phyloP scores from a whole-genome alignment of 2,797 vertebrate genomes.

The Australoheros facetus region DNA sequence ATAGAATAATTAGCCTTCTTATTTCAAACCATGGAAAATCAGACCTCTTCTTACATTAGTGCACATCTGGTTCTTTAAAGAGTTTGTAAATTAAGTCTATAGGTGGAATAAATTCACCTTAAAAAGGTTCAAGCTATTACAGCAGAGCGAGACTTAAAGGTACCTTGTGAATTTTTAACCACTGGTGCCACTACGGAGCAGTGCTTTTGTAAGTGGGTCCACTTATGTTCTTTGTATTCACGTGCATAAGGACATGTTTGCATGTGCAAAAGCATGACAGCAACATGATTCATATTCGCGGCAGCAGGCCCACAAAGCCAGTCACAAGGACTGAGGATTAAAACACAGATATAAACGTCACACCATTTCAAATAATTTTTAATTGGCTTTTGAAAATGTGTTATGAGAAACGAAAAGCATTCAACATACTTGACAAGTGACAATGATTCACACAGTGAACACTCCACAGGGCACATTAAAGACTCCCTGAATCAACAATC shows the following conservation, averaged over 20 bases:
- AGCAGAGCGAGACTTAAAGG: constrained; percentile 7
- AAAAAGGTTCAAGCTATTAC: constrained; percentile 23
- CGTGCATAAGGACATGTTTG: background rate
- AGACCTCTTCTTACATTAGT: constrained; percentile 7
- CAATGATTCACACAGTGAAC: background rate
- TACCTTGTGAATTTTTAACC: constrained; percentile 7
- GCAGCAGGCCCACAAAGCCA: background rate
- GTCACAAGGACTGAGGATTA: background rate
- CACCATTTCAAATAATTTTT: background rate
- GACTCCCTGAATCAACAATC: constrained; percentile 14
- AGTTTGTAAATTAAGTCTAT: constrained; percentile 1
- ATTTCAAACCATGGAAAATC: background rate
- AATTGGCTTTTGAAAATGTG: background rate
- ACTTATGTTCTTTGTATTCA: background rate
- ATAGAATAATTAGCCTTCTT: constrained; percentile 8
- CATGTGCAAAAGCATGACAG: background rate
- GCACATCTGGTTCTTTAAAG: constrained; percentile 20
- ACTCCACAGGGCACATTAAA: constrained; percentile 20
- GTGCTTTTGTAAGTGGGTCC: background rate
- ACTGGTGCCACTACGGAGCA: background rate
- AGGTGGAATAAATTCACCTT: constrained; percentile 1
- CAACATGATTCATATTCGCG: background rate
- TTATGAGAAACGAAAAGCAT: background rate
- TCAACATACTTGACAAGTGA: background rate
- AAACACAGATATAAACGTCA: constrained; percentile 10